A percentile compares a stretch with the other conserved stretches of the same genome.
phyloP scores from a whole-genome alignment of 2,113 vertebrate species.

The Dasyornis broadbenti region DNA sequence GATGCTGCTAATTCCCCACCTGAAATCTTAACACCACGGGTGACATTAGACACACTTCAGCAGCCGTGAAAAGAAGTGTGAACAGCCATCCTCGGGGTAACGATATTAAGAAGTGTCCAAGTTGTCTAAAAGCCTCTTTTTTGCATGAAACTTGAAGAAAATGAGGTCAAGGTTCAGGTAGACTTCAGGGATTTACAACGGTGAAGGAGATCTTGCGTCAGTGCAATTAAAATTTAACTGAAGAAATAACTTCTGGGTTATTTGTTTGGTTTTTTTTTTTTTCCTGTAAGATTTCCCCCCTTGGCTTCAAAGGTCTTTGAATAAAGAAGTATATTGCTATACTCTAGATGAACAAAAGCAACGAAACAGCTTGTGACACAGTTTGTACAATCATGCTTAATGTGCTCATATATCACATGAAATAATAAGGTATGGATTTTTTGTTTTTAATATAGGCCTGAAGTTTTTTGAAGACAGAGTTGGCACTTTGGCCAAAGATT shows the following conservation, averaged over 20 bases:
- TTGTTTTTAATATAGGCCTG: background rate
- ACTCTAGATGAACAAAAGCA: background rate
- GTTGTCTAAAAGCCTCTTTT: background rate
- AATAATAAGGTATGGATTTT: background rate
- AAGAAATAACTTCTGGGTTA: background rate
- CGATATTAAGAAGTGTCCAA: background rate
- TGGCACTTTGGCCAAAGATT: background rate
- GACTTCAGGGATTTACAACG: background rate
- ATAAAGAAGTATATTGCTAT: background rate
- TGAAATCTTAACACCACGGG: background rate
- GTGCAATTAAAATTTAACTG: slow-evolving; percentile 10
- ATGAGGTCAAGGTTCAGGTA: background rate
- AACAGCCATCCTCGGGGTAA: background rate
- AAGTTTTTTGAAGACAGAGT: background rate
- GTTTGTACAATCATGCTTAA: background rate
- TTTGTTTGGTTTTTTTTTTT: background rate
- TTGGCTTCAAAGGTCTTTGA: background rate
- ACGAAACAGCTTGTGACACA: background rate
- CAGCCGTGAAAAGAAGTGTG: background rate
- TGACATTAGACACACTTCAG: background rate
- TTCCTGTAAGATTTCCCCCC: background rate
- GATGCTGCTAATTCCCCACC: background rate
- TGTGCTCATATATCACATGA: background rate
- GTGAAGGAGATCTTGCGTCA: background rate
- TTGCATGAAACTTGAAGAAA: background rate